Conservation (phyloP, 2,113 vertebrate species). For the Sminthopsis crassicaudata region DNA sequence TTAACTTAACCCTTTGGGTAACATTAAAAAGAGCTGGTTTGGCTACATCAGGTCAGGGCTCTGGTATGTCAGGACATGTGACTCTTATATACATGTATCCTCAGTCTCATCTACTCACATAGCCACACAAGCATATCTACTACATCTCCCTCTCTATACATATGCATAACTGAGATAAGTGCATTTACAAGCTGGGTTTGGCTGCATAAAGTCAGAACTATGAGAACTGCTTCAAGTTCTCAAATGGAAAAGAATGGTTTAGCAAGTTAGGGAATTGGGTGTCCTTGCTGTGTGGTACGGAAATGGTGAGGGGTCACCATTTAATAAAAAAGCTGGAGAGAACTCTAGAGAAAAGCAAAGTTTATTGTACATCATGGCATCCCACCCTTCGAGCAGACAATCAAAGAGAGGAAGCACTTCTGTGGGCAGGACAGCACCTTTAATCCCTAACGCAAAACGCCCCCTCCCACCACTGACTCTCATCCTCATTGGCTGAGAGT, state of each 20-base stretch:
- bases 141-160: background rate
- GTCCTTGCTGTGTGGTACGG: too few species aligned
- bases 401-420: too few species aligned
- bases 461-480: too few species aligned
- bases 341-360: too few species aligned
- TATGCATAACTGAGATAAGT: background rate
- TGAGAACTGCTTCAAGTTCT: background rate
- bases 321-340: too few species aligned
- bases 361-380: too few species aligned
- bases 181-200: background rate
- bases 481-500: too few species aligned
- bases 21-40: conserved; percentile 30
- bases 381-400: too few species aligned
- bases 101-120: background rate
- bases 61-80: background rate
- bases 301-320: too few species aligned
- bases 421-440: too few species aligned
- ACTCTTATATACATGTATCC: background rate
- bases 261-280: background rate
- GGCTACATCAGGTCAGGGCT: conserved; percentile 1
- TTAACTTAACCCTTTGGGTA: conserved; percentile 72
- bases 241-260: background rate
- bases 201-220: background rate
- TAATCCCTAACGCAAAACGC: too few species aligned
- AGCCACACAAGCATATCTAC: background rate